Evolutionary conservation across 92 coral and sea anemone species (phyloP).

Genomic region (Plumapathes pennacea): DNA sequence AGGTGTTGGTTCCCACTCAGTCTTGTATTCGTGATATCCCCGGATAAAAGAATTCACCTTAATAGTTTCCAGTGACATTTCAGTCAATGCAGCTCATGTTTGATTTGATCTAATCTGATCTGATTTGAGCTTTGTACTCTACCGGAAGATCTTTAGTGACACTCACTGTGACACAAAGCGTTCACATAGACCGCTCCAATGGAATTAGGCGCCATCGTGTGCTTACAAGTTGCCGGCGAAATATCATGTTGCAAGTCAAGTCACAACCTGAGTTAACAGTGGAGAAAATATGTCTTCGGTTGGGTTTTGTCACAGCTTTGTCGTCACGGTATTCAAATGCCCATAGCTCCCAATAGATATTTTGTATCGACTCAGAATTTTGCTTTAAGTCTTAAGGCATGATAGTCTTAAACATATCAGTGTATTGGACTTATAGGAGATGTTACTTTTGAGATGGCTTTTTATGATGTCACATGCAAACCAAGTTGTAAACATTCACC

Average conservation of each 20-base stretch:
- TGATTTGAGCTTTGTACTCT: no score
- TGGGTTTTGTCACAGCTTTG: slow-evolving; percentile 35
- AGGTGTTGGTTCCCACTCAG: slow-evolving; percentile 47
- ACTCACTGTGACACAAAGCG: neutral
- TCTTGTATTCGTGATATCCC: slow-evolving; percentile 45
- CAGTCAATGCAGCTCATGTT: slow-evolving; percentile 19
- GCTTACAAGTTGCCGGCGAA: neutral
- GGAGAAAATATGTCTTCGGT: slow-evolving; percentile 27
- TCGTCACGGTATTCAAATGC: no score
- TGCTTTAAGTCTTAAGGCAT: no score
- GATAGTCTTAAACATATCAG: no score
- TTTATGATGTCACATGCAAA: no score
- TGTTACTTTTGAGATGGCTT: no score
- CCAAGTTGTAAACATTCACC: no score
- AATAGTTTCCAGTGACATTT: slow-evolving; percentile 33
- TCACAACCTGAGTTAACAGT: neutral
- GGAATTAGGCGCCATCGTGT: slow-evolving; percentile 13
- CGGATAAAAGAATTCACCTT: slow-evolving; percentile 48
- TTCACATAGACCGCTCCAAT: slow-evolving; percentile 6
- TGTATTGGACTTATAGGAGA: no score
- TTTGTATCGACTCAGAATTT: no score
- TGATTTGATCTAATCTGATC: slow-evolving; percentile 13
- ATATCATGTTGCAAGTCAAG: neutral
- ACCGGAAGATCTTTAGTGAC: slow-evolving; percentile 12
- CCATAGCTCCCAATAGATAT: no score